Base-by-base conservation (phyloP, 2,113 vertebrate genomes). In the Gallinago jamesoni region DNA sequence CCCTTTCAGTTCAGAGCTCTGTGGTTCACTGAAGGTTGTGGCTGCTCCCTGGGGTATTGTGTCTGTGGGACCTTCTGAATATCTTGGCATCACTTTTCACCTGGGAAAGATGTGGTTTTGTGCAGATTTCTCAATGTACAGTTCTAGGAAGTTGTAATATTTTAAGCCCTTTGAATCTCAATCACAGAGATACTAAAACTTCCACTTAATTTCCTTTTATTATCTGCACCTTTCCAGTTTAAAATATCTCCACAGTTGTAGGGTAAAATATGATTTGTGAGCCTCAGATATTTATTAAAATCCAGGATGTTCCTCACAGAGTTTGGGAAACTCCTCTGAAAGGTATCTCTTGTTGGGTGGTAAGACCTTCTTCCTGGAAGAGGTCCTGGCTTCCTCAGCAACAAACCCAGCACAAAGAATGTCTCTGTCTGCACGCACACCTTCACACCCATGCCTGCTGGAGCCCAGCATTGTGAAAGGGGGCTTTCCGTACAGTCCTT, bases 391-490 rank as follows among this genome's bases (percentile, higher is more conserved):
- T 84, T 60, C 30, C 39, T 53, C 57, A 82, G 57, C 39, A 59
- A 60, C 10, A 73, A 56, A 33, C 5, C 10, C n/a, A 74, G n/a
- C 21, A 30, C 4, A 17, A 74, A 56, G 69, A 74, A 7, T 31
- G 63, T 11, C 12, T 83, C 41, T 18, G 30, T 33, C 28, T 63
- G 9, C 43, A 41, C 2, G 2, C 16, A 43, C 8, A n/a, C 5
- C 37, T 53, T 67, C 39, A 18, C 14, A 56, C 15, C 7, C 17
- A 22, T 0, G 1, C 14, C 74, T 62, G 14, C 10, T 1, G 3
- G 62, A 22, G n/a, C 11, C 13, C 55, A n/a, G n/a, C 13, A 28
- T 0, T 0, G 2, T 2, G 1, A 83, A 77, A 59, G 12, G 5
- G 10, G 31, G 45, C 2, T 78, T 86, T 33, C 18, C 56, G n/a